These are phyloP conservation scores for Festucalex cinctus DNA, from an alignment of 2,113 vertebrate species.

Conservation along the genomic window DNA sequence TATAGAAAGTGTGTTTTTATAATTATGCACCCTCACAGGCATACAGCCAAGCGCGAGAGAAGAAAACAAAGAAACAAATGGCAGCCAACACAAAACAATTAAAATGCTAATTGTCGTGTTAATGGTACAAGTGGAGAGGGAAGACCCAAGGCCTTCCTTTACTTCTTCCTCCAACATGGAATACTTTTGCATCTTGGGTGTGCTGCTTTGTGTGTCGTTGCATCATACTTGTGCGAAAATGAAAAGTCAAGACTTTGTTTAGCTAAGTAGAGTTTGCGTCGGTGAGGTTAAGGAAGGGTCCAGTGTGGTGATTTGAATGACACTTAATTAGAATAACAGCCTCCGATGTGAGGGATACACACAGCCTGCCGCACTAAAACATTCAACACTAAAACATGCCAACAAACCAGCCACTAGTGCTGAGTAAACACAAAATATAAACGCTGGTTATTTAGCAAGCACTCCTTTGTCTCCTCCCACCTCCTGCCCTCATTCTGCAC, in stretches of 20 bases:
- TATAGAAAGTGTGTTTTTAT: slow-evolving; percentile 38
- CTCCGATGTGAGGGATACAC: slow-evolving; percentile 48
- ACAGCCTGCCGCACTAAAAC: slow-evolving; percentile 44
- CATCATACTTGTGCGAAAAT: neutral
- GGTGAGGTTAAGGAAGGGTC: slow-evolving; percentile 19
- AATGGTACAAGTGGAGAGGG: slow-evolving; percentile 39
- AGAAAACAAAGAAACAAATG: slow-evolving; percentile 52
- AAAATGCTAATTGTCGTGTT: slow-evolving; percentile 69
- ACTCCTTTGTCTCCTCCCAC: slow-evolving; percentile 31
- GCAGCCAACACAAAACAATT: slow-evolving; percentile 64
- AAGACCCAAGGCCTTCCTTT: slow-evolving; percentile 42
- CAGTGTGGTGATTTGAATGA: slow-evolving; percentile 44
- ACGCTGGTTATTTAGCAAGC: slow-evolving; percentile 60
- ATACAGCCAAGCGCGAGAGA: slow-evolving; percentile 40
- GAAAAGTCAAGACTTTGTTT: neutral
- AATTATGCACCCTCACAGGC: slow-evolving; percentile 55
- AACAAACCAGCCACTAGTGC: slow-evolving; percentile 46
- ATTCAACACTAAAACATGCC: slow-evolving; percentile 49
- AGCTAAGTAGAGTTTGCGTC: neutral
- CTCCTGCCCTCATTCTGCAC: slow-evolving; percentile 57
- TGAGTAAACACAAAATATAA: slow-evolving; percentile 70
- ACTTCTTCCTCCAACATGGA: slow-evolving; percentile 33
- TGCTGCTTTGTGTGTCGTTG: neutral
- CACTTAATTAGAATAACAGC: slow-evolving; percentile 59
- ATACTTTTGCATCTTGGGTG: slow-evolving; percentile 33